phyloP scores from a whole-genome alignment of 2,113 vertebrate species.

The Hipposideros armiger region DNA sequence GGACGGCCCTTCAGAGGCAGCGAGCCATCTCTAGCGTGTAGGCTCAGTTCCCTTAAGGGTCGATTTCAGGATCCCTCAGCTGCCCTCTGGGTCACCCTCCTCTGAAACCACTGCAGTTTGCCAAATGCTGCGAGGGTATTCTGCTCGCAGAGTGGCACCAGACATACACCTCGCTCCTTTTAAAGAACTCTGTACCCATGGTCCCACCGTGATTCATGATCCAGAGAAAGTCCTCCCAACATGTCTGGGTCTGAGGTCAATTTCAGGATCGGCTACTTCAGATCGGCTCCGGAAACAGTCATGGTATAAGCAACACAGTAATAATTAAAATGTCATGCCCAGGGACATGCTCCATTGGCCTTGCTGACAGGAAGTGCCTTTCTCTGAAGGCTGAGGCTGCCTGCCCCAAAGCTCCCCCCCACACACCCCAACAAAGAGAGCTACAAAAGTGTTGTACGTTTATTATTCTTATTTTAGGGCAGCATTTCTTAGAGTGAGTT shows the following conservation, averaged over 20 bases:
- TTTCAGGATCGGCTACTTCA: not conserved
- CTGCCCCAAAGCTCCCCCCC: accelerated
- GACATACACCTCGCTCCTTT: not conserved
- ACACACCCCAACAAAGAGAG: not conserved
- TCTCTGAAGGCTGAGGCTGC: not conserved
- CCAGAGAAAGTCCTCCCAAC: not conserved
- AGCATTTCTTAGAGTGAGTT: not conserved
- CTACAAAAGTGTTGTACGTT: not conserved
- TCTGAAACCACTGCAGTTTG: not conserved
- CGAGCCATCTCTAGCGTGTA: not conserved
- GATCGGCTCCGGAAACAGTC: not conserved
- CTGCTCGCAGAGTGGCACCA: not conserved
- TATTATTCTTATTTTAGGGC: not conserved
- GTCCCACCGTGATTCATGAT: not conserved
- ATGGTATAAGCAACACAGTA: not conserved
- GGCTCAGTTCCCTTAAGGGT: not conserved
- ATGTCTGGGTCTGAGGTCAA: not conserved
- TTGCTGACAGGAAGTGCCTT: no score
- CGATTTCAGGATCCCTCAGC: not conserved
- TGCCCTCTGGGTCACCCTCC: not conserved
- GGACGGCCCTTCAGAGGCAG: not conserved
- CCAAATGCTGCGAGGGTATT: not conserved
- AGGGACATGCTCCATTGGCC: not conserved
- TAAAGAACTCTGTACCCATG: not conserved
- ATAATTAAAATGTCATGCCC: not conserved